phyloP scores from a whole-genome alignment of 2,113 vertebrate genomes.

The Toxotes jaculatrix region DNA sequence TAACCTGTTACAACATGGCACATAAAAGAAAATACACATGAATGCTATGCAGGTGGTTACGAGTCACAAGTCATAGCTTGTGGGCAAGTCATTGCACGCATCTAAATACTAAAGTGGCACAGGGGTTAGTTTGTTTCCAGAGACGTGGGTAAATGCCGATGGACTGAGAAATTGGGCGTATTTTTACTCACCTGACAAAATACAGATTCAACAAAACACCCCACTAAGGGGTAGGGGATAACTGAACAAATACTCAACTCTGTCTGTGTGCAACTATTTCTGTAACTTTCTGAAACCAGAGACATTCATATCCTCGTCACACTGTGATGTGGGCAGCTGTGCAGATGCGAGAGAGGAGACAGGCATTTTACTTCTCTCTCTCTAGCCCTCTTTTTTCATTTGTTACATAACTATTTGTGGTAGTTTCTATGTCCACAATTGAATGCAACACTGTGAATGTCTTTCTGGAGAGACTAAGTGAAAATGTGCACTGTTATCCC shows the following conservation, averaged over 20 bases:
- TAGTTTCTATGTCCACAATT: too few species aligned
- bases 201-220: not conserved
- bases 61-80: constrained; percentile 1
- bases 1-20: not conserved
- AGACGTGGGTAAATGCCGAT: not conserved
- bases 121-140: not conserved
- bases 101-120: not conserved
- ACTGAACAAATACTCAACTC: too few species aligned
- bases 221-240: not conserved
- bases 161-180: not conserved
- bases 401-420: too few species aligned
- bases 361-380: not conserved
- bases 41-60: not conserved
- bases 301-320: not conserved
- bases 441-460: too few species aligned
- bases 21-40: not conserved
- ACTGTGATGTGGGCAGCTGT: not conserved
- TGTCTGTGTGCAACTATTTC: not conserved
- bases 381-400: too few species aligned
- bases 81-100: not conserved
- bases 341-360: not conserved
- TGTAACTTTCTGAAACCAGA: not conserved
- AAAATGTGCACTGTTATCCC: too few species aligned
- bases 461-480: too few species aligned
- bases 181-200: not conserved